Evolutionary conservation across 1,140 invertebrate genomes (phyloP), one percentile per base, ranked within the genome.

Genomic region (Dreissena rostriformis): DNA sequence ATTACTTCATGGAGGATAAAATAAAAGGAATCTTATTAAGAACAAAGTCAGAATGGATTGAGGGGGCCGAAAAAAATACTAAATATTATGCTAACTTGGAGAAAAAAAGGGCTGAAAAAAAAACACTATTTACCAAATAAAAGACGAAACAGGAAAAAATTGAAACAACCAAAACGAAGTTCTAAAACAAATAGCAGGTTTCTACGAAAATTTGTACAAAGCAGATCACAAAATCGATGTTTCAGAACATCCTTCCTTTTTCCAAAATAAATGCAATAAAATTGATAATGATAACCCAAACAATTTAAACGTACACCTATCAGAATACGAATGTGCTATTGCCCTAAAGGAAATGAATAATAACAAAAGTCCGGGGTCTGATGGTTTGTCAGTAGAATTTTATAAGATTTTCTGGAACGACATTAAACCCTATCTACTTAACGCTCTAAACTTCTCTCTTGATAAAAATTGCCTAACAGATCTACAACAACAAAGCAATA

Each of bases 31-130:
- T 55, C 51, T 28, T 65, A 19, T 29, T 75, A 39, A 75, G 65
- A 12, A 67, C 84, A 15, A 76, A 52, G 63, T 29, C 61, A 49
- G 12, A 80, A 51, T 86, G 72, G 65, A n/a, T 77, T 29, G 51
- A 71, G 26, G 22, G 66, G 17, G 79, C 55, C 11, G 78, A 82
- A 55, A 86, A 82, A 63, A 17, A 28, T 19, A 70, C 26, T 17
- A 66, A 53, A 22, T 86, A 86, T 66, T 86, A 82, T 63, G 76
- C n/a, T 39, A 63, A 74, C 65, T 57, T 85, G 14, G 71, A 80
- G 67, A 85, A 85, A 26, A 73, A 24, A 26, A 86, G n/a, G 24
- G 70, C 14, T 75, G 17, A 61, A 0, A 57, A 55, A 28, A 76
- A 75, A 70, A 39, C n/a, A n/a, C 17, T n/a, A 75, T 76, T 49